A percentile compares a stretch with the other conserved stretches of the same genome.
phyloP scores from a whole-genome alignment of 2,113 vertebrate species.

The Callaeas wilsoni region DNA sequence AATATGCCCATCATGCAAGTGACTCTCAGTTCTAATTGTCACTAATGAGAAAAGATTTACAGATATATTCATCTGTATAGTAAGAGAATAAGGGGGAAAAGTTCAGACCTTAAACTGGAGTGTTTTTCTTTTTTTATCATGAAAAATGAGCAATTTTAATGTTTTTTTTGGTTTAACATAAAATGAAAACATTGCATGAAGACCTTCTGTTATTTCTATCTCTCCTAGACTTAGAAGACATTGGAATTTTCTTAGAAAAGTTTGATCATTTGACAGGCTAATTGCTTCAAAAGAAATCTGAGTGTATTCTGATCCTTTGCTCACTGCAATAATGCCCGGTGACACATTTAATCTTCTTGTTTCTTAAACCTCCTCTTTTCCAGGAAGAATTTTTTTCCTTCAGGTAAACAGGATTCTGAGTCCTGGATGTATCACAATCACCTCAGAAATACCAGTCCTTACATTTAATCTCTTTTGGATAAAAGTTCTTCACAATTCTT shows the following conservation, averaged over 20 bases:
- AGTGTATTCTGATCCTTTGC: background rate
- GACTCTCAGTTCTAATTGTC: background rate
- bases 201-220: background rate
- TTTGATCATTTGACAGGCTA: background rate
- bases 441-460: background rate
- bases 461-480: background rate
- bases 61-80: background rate
- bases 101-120: background rate
- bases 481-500: background rate
- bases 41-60: background rate
- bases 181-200: background rate
- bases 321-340: background rate
- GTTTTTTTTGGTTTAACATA: background rate
- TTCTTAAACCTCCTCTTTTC: background rate
- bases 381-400: background rate
- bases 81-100: background rate
- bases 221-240: background rate
- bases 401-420: background rate
- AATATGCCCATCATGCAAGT: background rate
- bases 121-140: background rate
- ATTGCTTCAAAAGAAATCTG: background rate
- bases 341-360: background rate
- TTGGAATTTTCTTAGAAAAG: background rate
- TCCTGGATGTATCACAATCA: background rate
- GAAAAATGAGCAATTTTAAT: background rate